Evolutionary conservation across 2,797 vertebrate genomes (phyloP).

Genomic region (Clamator glandarius): DNA sequence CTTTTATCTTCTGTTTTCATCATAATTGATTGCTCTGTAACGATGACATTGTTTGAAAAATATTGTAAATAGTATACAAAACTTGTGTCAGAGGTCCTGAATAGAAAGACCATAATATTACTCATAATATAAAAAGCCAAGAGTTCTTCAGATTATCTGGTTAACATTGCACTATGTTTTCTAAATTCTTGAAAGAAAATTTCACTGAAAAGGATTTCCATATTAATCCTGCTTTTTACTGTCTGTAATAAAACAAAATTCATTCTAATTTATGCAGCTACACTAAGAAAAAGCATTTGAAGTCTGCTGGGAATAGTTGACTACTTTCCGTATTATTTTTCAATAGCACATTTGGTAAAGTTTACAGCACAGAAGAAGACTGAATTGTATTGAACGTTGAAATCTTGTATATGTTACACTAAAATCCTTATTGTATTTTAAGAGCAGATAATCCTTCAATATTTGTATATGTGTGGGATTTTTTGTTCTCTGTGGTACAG

Average conservation of each 20-base stretch:
- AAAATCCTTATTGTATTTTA: not conserved
- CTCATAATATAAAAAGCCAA: not conserved
- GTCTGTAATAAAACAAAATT: not conserved
- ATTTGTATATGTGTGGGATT: not conserved
- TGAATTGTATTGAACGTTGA: not conserved
- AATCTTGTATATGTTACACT: not conserved
- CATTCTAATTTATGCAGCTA: not conserved
- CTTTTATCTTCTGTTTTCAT: not conserved
- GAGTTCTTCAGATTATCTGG: not conserved
- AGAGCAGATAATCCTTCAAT: not conserved
- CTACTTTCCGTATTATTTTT: constrained; percentile 22
- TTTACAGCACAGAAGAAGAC: constrained; percentile 1
- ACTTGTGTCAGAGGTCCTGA: not conserved
- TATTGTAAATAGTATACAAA: not conserved
- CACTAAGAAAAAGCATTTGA: not conserved
- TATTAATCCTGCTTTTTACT: not conserved
- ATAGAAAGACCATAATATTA: not conserved
- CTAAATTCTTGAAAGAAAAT: not conserved
- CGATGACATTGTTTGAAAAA: not conserved
- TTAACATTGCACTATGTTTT: not conserved
- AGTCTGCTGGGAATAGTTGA: not conserved
- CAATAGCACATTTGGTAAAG: not conserved
- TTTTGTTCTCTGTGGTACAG: not conserved
- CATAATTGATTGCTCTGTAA: not conserved
- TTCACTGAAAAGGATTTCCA: not conserved